phyloP scores from a whole-genome alignment of 2,113 vertebrate genomes.

The Eurystomus gularis region DNA sequence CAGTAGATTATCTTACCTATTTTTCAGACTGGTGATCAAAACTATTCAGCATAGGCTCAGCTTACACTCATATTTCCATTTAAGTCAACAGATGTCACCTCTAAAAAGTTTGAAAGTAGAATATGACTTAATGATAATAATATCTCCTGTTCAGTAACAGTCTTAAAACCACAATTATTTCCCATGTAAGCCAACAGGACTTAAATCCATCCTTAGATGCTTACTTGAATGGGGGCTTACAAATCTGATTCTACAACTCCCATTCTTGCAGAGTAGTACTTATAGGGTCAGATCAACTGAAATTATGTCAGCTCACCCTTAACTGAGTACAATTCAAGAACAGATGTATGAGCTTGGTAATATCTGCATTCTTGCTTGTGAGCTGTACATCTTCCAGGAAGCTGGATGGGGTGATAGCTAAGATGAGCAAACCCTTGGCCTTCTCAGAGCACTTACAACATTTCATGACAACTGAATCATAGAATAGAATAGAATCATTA shows the following conservation, averaged over 20 bases:
- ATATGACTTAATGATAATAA: neutral
- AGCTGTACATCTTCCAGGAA: neutral
- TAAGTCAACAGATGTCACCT: neutral
- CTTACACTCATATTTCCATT: neutral
- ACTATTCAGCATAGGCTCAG: neutral
- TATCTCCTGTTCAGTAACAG: neutral
- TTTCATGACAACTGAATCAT: neutral
- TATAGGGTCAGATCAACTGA: neutral
- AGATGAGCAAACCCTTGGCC: neutral
- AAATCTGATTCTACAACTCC: neutral
- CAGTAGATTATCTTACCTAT: neutral
- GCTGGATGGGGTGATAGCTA: neutral
- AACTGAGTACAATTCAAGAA: neutral
- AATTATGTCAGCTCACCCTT: neutral
- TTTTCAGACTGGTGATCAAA: neutral
- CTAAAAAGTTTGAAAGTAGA: neutral
- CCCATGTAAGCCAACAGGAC: neutral
- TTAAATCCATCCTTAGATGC: neutral
- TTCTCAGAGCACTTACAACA: neutral
- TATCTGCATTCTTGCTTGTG: neutral
- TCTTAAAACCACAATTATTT: neutral
- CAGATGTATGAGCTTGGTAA: neutral
- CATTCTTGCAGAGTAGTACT: neutral
- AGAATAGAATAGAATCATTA: no score
- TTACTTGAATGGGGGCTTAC: neutral